A percentile compares a stretch with the other conserved stretches of the same genome.
Evolutionary conservation across 2,113 vertebrate species (phyloP).

Genomic region (Suncus etruscus): DNA sequence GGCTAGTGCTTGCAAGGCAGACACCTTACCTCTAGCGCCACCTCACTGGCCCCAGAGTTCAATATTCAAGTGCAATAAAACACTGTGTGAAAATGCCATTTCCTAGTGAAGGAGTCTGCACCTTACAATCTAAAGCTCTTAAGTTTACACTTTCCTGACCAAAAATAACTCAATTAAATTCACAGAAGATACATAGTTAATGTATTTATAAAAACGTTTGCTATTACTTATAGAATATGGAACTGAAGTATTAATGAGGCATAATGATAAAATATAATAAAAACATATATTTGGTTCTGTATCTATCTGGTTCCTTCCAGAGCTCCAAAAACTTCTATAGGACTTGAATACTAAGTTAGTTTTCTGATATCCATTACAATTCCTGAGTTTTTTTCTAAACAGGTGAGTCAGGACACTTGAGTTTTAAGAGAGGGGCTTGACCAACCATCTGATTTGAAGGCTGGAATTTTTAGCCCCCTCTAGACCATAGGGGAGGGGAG

Average conservation of each 20-base stretch:
- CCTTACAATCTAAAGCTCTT: constrained; percentile 33
- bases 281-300: constrained; percentile 20
- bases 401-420: background rate
- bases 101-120: background rate
- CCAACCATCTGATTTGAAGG: background rate
- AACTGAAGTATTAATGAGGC: background rate
- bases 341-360: background rate
- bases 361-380: constrained; percentile 36
- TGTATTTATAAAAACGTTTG: constrained; percentile 7
- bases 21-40: too few relatives aligned
- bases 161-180: constrained; percentile 25
- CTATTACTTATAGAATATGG: constrained; percentile 3
- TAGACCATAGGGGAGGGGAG: background rate
- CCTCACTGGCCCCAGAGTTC: too few relatives aligned
- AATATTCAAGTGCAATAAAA: background rate
- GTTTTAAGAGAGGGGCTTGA: constrained; percentile 4
- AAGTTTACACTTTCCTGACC: background rate
- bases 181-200: constrained; percentile 21
- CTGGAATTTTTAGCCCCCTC: background rate
- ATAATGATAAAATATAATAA: constrained; percentile 9
- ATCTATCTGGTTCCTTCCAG: background rate
- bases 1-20: too few relatives aligned
- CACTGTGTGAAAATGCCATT: constrained; percentile 45
- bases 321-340: constrained; percentile 51
- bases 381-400: constrained; percentile 12